Conservation (phyloP, 2,888 invertebrate species). For the Mesorhabditis belari region DNA sequence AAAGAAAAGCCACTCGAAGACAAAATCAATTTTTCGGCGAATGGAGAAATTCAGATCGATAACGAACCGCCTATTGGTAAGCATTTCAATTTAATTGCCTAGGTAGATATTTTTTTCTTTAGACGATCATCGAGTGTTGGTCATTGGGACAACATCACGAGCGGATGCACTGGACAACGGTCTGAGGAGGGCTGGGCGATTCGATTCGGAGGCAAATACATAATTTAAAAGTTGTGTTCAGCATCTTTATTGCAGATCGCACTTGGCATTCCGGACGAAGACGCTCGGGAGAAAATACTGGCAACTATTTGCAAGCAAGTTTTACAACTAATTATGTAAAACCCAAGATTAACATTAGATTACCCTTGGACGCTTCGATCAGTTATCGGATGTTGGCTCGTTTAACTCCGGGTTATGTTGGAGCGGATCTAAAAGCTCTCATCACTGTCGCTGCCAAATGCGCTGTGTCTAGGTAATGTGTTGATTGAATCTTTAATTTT, state of each 20-base stretch:
- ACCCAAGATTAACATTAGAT: constrained; percentile 52
- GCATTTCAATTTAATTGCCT: neutral
- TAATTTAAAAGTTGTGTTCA: neutral
- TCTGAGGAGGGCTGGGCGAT: constrained; percentile 60
- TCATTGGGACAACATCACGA: constrained; percentile 91
- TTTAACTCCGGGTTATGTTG: constrained; percentile 88
- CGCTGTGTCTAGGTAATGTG: constrained; percentile 68
- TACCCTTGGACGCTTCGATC: constrained; percentile 67
- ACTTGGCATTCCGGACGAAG: constrained; percentile 82
- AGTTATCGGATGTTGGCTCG: constrained; percentile 71
- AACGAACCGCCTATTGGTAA: constrained; percentile 4
- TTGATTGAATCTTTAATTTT: neutral
- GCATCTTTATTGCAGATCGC: constrained; percentile 68
- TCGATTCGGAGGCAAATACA: constrained; percentile 16
- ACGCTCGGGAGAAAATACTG: constrained; percentile 62
- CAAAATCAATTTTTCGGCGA: constrained; percentile 22
- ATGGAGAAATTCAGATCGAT: constrained; percentile 24
- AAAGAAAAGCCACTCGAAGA: constrained; percentile 26
- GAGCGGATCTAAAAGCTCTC: constrained; percentile 65
- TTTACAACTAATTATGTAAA: neutral
- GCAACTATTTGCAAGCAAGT: constrained; percentile 35
- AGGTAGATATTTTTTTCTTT: neutral
- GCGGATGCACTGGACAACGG: constrained; percentile 87
- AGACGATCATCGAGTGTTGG: constrained; percentile 27
- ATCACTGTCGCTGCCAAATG: constrained; percentile 79